phyloP scores from a whole-genome alignment of 2,113 vertebrate species.

The Elanoides forficatus region DNA sequence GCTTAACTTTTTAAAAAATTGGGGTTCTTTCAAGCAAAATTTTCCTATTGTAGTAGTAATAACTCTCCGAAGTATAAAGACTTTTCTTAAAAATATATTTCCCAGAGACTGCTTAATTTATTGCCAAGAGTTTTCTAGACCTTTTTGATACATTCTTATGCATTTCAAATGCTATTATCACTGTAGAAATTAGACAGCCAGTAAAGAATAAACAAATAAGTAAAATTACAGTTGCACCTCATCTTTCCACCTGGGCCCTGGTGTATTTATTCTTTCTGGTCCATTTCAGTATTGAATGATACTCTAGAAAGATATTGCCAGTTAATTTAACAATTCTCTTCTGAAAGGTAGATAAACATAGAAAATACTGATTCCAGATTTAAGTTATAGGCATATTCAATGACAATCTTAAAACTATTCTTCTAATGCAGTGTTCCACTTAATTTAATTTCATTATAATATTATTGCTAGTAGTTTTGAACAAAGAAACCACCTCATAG shows the following conservation, averaged over 20 bases:
- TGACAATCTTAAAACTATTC: neutral
- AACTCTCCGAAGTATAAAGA: neutral
- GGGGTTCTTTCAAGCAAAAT: neutral
- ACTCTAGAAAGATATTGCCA: neutral
- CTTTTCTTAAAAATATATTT: neutral
- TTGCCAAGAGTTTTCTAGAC: neutral
- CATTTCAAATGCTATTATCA: neutral
- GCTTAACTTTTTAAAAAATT: neutral
- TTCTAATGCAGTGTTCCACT: neutral
- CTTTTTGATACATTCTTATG: neutral
- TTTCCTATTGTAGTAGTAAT: neutral
- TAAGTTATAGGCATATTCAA: neutral
- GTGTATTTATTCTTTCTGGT: neutral
- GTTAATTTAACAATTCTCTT: neutral
- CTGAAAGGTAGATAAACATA: neutral
- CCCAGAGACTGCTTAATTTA: neutral
- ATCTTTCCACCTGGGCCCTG: neutral
- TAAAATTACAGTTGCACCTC: neutral
- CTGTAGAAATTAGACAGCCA: neutral
- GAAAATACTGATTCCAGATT: neutral
- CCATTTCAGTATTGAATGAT: neutral
- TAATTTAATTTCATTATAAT: neutral
- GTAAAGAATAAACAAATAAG: neutral
- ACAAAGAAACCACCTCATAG: neutral
- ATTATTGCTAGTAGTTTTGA: neutral